Percentiles rank a stretch among this genome's conserved stretches.
phyloP scores from a whole-genome alignment of 2,797 vertebrate genomes.

The Mus spretus region DNA sequence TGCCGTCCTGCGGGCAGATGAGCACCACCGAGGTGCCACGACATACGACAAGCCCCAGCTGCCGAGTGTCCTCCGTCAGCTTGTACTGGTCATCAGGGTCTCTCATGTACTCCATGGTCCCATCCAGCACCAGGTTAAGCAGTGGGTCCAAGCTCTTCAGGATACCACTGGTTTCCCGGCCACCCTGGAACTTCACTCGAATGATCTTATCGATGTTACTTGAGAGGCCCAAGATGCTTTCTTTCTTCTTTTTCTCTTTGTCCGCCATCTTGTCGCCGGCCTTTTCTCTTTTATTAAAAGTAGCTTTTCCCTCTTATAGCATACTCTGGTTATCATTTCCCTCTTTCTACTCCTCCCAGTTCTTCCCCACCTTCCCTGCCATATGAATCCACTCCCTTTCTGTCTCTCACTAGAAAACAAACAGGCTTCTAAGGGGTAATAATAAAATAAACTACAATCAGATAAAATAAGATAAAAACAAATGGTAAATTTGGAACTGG shows the following conservation, averaged over 20 bases:
- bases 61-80: slow-evolving; percentile 93
- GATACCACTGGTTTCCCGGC: too few relatives aligned
- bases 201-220: too few relatives aligned
- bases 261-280: too few relatives aligned
- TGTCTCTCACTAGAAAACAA: background rate
- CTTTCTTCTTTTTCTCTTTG: too few relatives aligned
- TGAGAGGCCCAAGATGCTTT: too few relatives aligned
- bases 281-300: too few relatives aligned
- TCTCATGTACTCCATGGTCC: too few relatives aligned
- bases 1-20: slow-evolving; percentile 98
- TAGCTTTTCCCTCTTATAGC: background rate
- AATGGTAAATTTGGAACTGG: background rate
- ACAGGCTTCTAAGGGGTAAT: background rate
- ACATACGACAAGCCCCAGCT: slow-evolving; percentile 97
- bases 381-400: background rate
- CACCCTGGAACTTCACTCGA: too few relatives aligned
- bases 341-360: background rate
- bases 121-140: too few relatives aligned
- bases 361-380: background rate
- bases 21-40: slow-evolving; percentile 98
- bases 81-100: slow-evolving; percentile 92
- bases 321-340: background rate
- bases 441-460: background rate
- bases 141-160: too few relatives aligned
- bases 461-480: background rate